A percentile compares a stretch with the other conserved stretches of the same genome.
Evolutionary conservation across 1,140 invertebrate species (phyloP).

Genomic region (Zaprionus ornatus): DNA sequence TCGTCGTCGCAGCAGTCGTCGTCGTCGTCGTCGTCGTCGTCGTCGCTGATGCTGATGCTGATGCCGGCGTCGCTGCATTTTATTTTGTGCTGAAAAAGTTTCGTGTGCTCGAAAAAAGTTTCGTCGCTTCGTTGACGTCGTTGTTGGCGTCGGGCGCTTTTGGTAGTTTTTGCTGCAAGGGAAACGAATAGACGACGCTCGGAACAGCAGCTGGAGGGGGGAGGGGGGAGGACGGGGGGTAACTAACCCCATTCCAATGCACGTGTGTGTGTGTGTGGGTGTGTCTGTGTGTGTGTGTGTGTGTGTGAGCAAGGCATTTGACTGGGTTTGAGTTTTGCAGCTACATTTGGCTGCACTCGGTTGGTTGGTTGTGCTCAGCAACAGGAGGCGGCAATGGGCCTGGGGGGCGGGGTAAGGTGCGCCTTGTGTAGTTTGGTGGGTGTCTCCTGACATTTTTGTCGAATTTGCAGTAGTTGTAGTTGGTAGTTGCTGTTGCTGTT

Average conservation of each 20-base stretch:
- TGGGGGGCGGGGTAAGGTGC: conserved; percentile 17
- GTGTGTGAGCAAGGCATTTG: conserved; percentile 63
- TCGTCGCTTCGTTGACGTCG: conserved; percentile 81
- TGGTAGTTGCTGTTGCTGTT: conserved; percentile 17
- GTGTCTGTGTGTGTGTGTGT: conserved; percentile 34
- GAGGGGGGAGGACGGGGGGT: not conserved
- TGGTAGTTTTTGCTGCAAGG: conserved; percentile 66
- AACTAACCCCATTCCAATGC: conserved; percentile 31
- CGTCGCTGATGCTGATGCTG: conserved; percentile 20
- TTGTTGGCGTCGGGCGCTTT: conserved; percentile 63
- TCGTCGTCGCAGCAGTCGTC: not conserved
- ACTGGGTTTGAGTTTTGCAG: conserved; percentile 74
- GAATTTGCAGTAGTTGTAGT: conserved; percentile 64
- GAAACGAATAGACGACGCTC: conserved; percentile 41
- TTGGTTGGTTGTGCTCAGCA: conserved; percentile 58
- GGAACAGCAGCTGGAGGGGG: not conserved
- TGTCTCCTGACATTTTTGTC: conserved; percentile 80
- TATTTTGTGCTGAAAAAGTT: conserved; percentile 83
- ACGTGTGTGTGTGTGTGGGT: conserved; percentile 8
- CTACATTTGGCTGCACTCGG: conserved; percentile 80
- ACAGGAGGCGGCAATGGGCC: not conserved
- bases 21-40: not conserved
- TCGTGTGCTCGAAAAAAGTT: conserved; percentile 84
- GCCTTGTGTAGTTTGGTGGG: conserved; percentile 75
- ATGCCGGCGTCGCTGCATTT: conserved; percentile 73